phyloP scores from a whole-genome alignment of 2,113 vertebrate genomes.

The Tragelaphus scriptus region DNA sequence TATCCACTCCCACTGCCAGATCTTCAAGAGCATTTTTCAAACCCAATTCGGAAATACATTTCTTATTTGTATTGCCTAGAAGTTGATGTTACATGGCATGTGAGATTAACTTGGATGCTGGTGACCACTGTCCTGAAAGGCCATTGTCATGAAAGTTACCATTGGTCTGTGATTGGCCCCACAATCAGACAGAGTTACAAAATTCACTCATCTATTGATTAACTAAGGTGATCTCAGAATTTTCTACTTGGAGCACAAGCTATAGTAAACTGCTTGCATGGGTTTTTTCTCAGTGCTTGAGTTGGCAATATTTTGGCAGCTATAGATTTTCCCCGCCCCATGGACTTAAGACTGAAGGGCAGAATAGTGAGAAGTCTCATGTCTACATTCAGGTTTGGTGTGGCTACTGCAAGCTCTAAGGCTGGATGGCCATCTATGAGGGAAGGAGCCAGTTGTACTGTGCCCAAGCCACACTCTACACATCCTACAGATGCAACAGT shows the following conservation, averaged over 20 bases:
- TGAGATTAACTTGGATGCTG: not conserved
- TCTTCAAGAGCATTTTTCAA: not conserved
- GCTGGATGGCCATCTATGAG: not conserved
- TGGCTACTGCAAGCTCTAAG: not conserved
- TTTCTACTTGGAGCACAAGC: not conserved
- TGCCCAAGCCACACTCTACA: accelerated
- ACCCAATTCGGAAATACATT: not conserved
- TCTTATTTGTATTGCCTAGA: not conserved
- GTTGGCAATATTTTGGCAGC: not conserved
- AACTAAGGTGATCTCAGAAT: not conserved
- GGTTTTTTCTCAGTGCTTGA: not conserved
- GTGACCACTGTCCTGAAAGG: not conserved
- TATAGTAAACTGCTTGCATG: not conserved
- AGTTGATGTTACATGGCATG: not conserved
- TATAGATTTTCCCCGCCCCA: not conserved
- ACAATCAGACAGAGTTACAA: not conserved
- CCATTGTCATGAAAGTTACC: not conserved
- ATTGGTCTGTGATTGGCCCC: not conserved
- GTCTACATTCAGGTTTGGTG: not conserved
- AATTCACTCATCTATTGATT: not conserved
- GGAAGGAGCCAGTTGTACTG: not conserved
- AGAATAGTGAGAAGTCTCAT: not conserved
- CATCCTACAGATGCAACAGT: not conserved
- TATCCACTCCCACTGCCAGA: not conserved
- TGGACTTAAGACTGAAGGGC: not conserved